phyloP scores from a whole-genome alignment of 2,113 vertebrate species.

The Aegotheles bennettii region DNA sequence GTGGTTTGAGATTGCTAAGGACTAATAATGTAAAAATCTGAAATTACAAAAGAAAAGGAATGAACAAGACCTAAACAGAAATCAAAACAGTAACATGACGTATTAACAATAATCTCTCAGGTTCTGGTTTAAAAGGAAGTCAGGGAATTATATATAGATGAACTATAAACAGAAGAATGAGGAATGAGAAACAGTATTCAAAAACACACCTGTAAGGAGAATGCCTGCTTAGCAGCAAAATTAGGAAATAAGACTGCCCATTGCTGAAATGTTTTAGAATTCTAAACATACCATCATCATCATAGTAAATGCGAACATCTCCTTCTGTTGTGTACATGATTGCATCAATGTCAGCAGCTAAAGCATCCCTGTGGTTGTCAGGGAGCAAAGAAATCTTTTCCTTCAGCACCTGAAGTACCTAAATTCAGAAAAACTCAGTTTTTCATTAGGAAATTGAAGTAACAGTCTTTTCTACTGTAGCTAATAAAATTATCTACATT shows the following conservation, averaged over 20 bases:
- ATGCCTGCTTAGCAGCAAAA: background rate
- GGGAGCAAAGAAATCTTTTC: slow-evolving; percentile 83
- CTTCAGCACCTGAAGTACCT: slow-evolving; percentile 85
- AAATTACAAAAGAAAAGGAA: background rate
- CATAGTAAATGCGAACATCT: slow-evolving; percentile 89
- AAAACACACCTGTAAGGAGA: background rate
- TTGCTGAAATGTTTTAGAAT: background rate
- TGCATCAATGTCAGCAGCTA: slow-evolving; percentile 84
- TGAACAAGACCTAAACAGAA: background rate
- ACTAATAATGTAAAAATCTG: background rate
- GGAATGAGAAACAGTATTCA: background rate
- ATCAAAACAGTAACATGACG: background rate
- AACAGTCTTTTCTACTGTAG: background rate
- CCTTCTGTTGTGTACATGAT: slow-evolving; percentile 84
- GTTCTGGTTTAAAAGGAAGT: background rate
- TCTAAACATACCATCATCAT: slow-evolving; percentile 82
- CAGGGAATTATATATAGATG: background rate
- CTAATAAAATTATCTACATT: background rate
- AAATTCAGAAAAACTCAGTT: slow-evolving; percentile 29
- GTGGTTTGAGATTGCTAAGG: background rate
- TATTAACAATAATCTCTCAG: background rate
- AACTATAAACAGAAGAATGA: background rate
- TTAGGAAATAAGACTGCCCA: background rate
- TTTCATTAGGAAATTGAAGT: background rate
- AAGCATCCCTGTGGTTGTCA: slow-evolving; percentile 78